A percentile compares a stretch with the other conserved stretches of the same genome.
phyloP scores from a whole-genome alignment of 2,888 invertebrate species.

The Rhingia rostrata region DNA sequence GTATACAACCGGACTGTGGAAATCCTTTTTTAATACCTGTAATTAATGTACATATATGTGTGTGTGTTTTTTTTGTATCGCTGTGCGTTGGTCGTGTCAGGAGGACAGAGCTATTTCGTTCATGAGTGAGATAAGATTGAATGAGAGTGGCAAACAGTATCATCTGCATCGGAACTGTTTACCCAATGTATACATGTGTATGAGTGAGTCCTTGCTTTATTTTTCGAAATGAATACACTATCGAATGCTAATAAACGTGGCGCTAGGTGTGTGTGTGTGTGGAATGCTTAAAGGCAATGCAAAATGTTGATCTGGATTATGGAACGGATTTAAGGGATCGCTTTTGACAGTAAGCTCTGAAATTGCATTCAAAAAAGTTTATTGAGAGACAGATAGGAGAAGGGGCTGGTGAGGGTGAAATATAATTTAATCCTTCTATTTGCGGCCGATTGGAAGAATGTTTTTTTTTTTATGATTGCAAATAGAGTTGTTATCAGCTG shows the following conservation, averaged over 20 bases:
- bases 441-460: not conserved
- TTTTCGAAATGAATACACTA: conserved; percentile 13
- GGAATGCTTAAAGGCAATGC: conserved; percentile 1
- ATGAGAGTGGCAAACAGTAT: conserved; percentile 10
- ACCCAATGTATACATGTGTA: not conserved
- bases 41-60: conserved; percentile 69
- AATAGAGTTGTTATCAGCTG: too few relatives aligned
- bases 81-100: conserved; percentile 6
- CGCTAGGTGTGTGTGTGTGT: not conserved
- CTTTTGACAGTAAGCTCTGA: conserved; percentile 28
- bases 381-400: conserved; percentile 4
- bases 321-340: conserved; percentile 21
- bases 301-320: conserved; percentile 40
- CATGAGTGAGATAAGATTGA: conserved; percentile 21
- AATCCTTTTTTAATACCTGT: conserved; percentile 69
- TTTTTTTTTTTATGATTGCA: conserved; percentile 1
- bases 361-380: conserved; percentile 25
- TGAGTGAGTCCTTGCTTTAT: not conserved
- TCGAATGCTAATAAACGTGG: conserved; percentile 4
- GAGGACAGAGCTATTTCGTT: conserved; percentile 10
- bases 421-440: conserved; percentile 30
- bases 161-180: not conserved
- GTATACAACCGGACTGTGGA: conserved; percentile 43
- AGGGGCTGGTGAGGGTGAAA: not conserved
- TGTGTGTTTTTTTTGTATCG: conserved; percentile 16